These are phyloP conservation scores for Apomyelois bistriatella DNA, from an alignment of 2,888 invertebrate species.

Conservation along the genomic window DNA sequence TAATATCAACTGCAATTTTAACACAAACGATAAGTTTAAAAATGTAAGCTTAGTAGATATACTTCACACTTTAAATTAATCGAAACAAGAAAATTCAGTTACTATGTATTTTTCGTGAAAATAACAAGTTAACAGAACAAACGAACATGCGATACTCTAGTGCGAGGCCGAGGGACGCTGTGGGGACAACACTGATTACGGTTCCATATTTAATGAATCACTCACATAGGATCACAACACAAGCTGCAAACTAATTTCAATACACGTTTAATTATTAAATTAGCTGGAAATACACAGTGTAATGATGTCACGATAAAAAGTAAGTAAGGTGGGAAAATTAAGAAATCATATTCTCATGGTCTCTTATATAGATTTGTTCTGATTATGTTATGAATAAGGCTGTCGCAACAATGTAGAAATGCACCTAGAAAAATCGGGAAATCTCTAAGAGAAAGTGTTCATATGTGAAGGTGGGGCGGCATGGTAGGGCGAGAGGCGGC, in stretches of 20 bases:
- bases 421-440: conserved; percentile 62
- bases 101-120: conserved; percentile 13
- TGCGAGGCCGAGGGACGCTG: conserved; percentile 52
- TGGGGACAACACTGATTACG: conserved; percentile 70
- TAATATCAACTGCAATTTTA: background rate
- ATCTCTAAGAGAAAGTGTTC: conserved; percentile 70
- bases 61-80: background rate
- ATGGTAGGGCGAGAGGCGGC: conserved; percentile 38
- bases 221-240: conserved; percentile 59
- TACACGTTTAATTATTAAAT: conserved; percentile 58
- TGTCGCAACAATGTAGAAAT: conserved; percentile 16
- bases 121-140: conserved; percentile 38
- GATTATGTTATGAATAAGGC: conserved; percentile 3
- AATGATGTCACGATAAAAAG: background rate
- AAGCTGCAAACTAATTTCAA: conserved; percentile 69
- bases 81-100: background rate
- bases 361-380: background rate
- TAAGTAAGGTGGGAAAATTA: background rate
- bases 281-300: background rate
- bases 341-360: background rate
- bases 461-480: conserved; percentile 60
- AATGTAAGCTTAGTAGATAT: background rate
- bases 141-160: conserved; percentile 43
- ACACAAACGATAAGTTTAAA: background rate
- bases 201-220: conserved; percentile 75